Evolutionary conservation across 2,113 vertebrate species (phyloP), one percentile per base, ranked within the genome.

Genomic region (Ictalurus furcatus): DNA sequence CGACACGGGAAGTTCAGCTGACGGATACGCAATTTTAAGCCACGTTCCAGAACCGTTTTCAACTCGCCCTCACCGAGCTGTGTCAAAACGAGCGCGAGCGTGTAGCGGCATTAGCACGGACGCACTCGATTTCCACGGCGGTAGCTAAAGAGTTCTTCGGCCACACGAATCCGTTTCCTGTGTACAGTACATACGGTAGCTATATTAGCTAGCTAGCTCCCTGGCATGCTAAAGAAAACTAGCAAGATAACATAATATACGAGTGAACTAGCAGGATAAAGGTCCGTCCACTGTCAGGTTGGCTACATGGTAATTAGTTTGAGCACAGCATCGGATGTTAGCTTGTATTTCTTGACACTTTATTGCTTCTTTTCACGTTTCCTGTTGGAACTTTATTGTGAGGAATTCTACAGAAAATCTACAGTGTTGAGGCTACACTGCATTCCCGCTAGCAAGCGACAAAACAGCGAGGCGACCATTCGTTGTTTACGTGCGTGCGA

Each of bases 311-410:
- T 67, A 6, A 44, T 84, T 40, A 14, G 58, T 79, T 52, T 52
- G 13, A n/a, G 28, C 28, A 13, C 65, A 69, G 74, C 80, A 2
- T 59, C 11, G n/a, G 21, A 12, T 2, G 30, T 83, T 25, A 40
- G 58, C 56, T 83, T 13, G 17, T 40, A 6, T 56, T 80, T 80
- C 52, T 80, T 8, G 5, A 78, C 44, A 44, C 76, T 30, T 67
- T 84, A 85, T 85, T 85, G 84, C 84, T 85, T 69, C 11, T 52
- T 69, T 69, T 21, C n/a, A 16, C 1, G 2, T 69, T 85, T 67
- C 40, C 63, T 52, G 37, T 84, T 65, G 58, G 76, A 79, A 13
- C 34, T n/a, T 52, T 48, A 54, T 54, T 58, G 58, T 37, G 7
- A 28, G 59, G 59, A 84, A 65, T 2, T 16, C 59, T 58, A 40